These are phyloP conservation scores for Pachycephus smyrnensis DNA, from an alignment of 2,888 invertebrate species.

Conservation along the genomic window DNA sequence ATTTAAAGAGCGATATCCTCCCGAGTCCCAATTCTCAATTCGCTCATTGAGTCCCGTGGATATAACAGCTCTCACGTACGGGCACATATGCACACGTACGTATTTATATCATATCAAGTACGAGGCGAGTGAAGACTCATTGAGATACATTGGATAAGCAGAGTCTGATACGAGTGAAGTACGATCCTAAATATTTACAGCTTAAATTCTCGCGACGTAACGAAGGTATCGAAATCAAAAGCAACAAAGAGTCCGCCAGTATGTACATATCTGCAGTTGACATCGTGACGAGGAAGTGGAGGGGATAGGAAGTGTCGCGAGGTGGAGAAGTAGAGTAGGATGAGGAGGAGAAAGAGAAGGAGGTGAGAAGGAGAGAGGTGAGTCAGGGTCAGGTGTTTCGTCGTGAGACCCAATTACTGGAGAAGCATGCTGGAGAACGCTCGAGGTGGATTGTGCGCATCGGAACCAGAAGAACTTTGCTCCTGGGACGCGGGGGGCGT, in stretches of 20 bases:
- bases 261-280: not conserved
- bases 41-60: not conserved
- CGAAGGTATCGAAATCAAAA: not conserved
- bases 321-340: slow-evolving; percentile 28
- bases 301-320: slow-evolving; percentile 24
- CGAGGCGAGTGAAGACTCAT: not conserved
- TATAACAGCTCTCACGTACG: not conserved
- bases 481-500: not conserved
- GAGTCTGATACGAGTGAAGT: not conserved
- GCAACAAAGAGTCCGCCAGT: not conserved
- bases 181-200: slow-evolving; percentile 36
- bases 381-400: not conserved
- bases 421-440: not conserved
- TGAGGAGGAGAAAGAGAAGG: not conserved
- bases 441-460: not conserved
- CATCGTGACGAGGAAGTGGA: not conserved
- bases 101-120: slow-evolving; percentile 5
- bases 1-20: not conserved
- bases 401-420: not conserved
- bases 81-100: not conserved
- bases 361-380: slow-evolving; percentile 1
- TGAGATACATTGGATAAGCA: not conserved
- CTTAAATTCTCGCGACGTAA: slow-evolving; percentile 6
- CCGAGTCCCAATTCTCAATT: not conserved
- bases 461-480: not conserved